Evolutionary conservation across 2,113 vertebrate species (phyloP).

Genomic region (Ophiodon elongatus): DNA sequence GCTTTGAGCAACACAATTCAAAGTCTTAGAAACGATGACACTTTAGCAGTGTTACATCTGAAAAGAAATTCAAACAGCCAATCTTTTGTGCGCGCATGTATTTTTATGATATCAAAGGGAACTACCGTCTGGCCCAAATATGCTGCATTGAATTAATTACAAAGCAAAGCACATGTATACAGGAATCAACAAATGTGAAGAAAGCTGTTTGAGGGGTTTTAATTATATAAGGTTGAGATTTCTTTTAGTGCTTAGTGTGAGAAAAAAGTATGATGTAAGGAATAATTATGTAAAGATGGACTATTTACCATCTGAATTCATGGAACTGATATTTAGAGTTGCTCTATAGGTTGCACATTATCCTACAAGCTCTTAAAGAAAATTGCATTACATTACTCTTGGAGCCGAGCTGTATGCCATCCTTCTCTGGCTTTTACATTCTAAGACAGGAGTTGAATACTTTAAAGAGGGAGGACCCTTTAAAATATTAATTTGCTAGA

Average conservation of each 20-base stretch:
- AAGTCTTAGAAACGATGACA: constrained; percentile 53
- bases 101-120: constrained; percentile 70
- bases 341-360: background rate
- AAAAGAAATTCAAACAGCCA: constrained; percentile 48
- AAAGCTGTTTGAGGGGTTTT: constrained; percentile 4
- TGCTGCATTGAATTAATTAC: constrained; percentile 52
- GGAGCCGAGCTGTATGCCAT: background rate
- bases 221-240: background rate
- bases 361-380: constrained; percentile 16
- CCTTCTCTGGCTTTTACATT: background rate
- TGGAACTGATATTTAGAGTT: background rate
- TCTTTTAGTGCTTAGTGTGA: background rate
- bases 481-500: background rate
- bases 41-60: constrained; percentile 48
- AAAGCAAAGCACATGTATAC: constrained; percentile 50
- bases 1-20: constrained; percentile 54
- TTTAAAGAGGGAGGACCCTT: background rate
- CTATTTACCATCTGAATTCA: background rate
- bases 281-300: constrained; percentile 15
- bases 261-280: background rate
- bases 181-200: constrained; percentile 32
- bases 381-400: background rate
- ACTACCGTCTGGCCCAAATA: constrained; percentile 53
- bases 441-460: background rate
- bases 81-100: constrained; percentile 28